Conservation (phyloP, 2,113 vertebrate genomes). For the Brevimyrus niger region DNA sequence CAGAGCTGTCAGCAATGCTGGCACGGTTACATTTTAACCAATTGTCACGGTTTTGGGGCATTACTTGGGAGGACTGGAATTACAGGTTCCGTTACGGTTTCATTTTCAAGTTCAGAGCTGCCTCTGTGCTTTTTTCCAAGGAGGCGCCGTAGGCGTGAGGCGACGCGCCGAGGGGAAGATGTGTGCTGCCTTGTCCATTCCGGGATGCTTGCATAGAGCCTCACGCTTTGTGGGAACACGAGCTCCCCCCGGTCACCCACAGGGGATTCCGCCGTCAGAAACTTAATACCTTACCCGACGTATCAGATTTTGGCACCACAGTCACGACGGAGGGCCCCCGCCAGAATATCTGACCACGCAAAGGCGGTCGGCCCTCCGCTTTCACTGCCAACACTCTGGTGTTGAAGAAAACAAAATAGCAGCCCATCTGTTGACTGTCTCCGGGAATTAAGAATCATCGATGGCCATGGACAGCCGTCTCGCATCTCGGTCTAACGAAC, state of each 20-base stretch:
- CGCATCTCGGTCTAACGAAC: background rate
- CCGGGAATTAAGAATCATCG: background rate
- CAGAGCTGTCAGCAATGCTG: conserved; percentile 12
- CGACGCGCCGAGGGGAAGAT: no score
- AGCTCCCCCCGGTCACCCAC: background rate
- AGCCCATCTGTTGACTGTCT: conserved; percentile 10
- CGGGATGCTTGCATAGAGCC: background rate
- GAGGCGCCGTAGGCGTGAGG: no score
- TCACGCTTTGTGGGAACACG: background rate
- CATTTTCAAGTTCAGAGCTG: background rate
- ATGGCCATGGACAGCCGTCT: background rate
- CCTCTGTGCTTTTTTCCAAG: background rate
- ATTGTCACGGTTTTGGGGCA: conserved; percentile 16
- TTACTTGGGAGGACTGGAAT: conserved; percentile 10
- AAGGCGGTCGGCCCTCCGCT: background rate
- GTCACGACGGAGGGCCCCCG: background rate
- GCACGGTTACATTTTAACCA: conserved; percentile 20
- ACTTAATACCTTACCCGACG: background rate
- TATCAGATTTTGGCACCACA: background rate
- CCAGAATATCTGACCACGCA: background rate
- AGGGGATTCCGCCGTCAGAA: background rate
- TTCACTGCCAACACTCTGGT: no score
- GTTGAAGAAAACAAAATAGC: background rate
- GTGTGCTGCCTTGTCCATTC: background rate
- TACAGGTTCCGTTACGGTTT: background rate